These are phyloP conservation scores for Venustaconcha ellipsiformis DNA, from an alignment of 1,140 invertebrate genomes.

Conservation along the genomic window DNA sequence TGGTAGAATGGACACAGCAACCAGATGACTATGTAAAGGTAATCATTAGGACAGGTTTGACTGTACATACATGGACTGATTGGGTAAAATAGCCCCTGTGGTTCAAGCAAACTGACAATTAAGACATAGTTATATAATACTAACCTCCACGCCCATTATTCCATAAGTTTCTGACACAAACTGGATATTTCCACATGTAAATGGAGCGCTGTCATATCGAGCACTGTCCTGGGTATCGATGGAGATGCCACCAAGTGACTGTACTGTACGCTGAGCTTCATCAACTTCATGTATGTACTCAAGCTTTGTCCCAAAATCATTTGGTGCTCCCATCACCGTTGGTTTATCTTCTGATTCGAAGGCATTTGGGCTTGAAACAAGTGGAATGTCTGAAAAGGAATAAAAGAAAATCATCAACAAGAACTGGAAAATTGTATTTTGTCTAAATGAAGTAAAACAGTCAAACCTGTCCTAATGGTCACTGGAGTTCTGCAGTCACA, in stretches of 20 bases:
- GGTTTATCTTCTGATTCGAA: too few relatives aligned
- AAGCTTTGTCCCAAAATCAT: too few relatives aligned
- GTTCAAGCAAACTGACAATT: not conserved
- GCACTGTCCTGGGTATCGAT: constrained; percentile 30
- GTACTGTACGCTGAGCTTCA: constrained; percentile 21
- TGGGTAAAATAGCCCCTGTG: not conserved
- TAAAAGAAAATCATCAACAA: too few relatives aligned
- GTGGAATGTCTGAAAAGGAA: too few relatives aligned
- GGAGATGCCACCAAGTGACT: constrained; percentile 11
- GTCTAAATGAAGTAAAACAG: too few relatives aligned
- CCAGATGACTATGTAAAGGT: not conserved
- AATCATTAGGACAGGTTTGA: not conserved
- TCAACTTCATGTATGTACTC: constrained; percentile 5
- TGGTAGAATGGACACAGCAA: not conserved
- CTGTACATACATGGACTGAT: not conserved
- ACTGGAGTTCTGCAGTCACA: too few relatives aligned
- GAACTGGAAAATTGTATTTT: too few relatives aligned
- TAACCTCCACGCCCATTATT: constrained; percentile 6
- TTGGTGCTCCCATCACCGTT: too few relatives aligned
- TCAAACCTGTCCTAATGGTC: too few relatives aligned
- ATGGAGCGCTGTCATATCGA: constrained; percentile 3
- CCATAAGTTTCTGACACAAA: constrained; percentile 20
- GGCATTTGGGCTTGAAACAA: too few relatives aligned
- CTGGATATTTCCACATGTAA: constrained; percentile 25
- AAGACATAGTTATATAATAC: not conserved